Base-by-base conservation (phyloP, 37 sponge, comb jelly and placozoan species). In the Lycopodina hypogea region DNA sequence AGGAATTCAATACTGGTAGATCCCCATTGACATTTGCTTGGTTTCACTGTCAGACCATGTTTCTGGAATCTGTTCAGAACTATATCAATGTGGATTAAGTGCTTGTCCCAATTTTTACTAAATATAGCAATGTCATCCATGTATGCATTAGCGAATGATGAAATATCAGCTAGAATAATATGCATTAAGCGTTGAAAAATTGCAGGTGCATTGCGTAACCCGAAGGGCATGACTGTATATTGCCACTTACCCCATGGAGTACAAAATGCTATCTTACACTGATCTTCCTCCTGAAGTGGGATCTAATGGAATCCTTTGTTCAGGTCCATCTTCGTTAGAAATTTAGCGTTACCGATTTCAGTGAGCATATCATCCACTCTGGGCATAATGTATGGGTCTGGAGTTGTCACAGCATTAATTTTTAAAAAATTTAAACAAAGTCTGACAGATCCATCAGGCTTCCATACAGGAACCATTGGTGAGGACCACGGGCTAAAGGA, bases 121-220 rank as follows among this genome's bases (percentile, higher is more conserved):
- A 28, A 23, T 17, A 60, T 26, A 28, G 24, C 24, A 60, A 60
- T 60, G 24, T 60, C 61, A 60, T 60, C 61, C 24, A 60, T 60
- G 24, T 60, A 60, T 60, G 61, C 61, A 7, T 26, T 28, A 26
- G 61, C 61, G n/a, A n/a, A n/a, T n/a, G n/a, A n/a, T 17, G 61
- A 60, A 28, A 22, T 60, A 60, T 28, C 61, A 6, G 19, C 26
- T 60, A 68, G 34, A 35, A 68, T 37, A 35, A 42, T 56, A 51
- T 74, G 57, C 74, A 53, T 74, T 26, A 42, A 57, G 26, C 74
- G 42, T 35, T 51, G 74, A 55, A 74, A 74, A 30, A 18, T 39
- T 29, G 57, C 74, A 56, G 74, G 74, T 74, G 74, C 57, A 55
- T 74, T 74, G n/a, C 50, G 24, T 30, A 74, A 57, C 24, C 74